Percentiles rank a stretch among this genome's conserved stretches.
Evolutionary conservation across 2,888 invertebrate species (phyloP).

Genomic region (Bembecia ichneumoniformis): DNA sequence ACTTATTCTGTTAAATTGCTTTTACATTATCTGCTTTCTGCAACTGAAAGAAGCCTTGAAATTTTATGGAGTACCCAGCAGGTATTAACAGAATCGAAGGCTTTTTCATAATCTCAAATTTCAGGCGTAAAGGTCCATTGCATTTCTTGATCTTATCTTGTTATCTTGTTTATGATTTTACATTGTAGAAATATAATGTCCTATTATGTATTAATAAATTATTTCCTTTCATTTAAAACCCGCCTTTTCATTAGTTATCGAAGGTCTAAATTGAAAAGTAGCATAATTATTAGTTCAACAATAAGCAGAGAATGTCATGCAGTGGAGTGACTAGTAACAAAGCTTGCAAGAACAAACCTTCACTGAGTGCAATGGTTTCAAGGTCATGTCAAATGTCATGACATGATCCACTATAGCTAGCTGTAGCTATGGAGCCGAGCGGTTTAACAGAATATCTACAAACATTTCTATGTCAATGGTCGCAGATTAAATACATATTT

Average conservation of each 20-base stretch:
- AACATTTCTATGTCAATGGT: not conserved
- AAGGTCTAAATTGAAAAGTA: constrained; percentile 16
- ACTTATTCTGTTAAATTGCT: too few relatives aligned
- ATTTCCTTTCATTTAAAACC: constrained; percentile 16
- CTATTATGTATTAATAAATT: constrained; percentile 5
- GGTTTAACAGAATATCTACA: too few relatives aligned
- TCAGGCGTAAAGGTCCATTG: too few relatives aligned
- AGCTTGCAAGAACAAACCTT: constrained; percentile 24
- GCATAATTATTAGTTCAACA: constrained; percentile 12
- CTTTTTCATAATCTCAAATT: too few relatives aligned
- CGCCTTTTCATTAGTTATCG: constrained; percentile 23
- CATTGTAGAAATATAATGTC: too few relatives aligned
- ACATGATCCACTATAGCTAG: constrained; percentile 6
- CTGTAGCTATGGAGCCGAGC: too few relatives aligned
- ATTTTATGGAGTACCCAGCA: too few relatives aligned
- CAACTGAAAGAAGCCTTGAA: too few relatives aligned
- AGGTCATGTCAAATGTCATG: constrained; percentile 39
- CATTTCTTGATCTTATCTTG: too few relatives aligned
- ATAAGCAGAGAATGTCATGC: constrained; percentile 10
- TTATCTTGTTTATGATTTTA: too few relatives aligned
- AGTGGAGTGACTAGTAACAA: not conserved
- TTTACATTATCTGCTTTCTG: too few relatives aligned
- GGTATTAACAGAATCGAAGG: too few relatives aligned
- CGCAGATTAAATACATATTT: constrained; percentile 6
- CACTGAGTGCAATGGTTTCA: constrained; percentile 19